Conservation (phyloP, 2,113 vertebrate genomes). For the Elaphurus davidianus region DNA sequence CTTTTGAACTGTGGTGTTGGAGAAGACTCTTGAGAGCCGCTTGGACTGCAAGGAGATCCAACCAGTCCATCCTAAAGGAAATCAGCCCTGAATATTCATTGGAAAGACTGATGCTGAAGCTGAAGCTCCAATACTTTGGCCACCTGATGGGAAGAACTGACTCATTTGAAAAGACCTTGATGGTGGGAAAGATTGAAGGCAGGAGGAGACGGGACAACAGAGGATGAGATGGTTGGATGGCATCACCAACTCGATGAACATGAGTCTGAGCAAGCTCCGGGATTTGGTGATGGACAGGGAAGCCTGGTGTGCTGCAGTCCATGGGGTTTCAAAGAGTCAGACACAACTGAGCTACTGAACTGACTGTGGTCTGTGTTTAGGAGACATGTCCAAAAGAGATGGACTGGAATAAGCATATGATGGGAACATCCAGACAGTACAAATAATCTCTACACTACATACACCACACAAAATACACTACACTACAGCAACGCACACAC, state of each 20-base stretch:
- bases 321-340: rapidly evolving
- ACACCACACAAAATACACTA: no score
- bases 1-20: background rate
- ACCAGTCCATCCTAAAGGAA: background rate
- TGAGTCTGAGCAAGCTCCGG: background rate
- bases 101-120: background rate
- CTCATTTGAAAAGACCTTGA: background rate
- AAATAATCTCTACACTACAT: background rate
- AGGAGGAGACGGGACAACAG: background rate
- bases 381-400: background rate
- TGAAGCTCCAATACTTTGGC: background rate
- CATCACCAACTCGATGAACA: background rate
- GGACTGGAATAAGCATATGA: background rate
- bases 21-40: background rate
- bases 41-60: background rate
- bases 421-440: background rate
- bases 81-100: background rate
- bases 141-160: background rate
- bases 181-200: background rate
- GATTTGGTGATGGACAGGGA: background rate
- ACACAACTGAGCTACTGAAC: background rate
- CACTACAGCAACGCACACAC: background rate
- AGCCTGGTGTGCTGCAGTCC: background rate
- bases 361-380: background rate
- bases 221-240: background rate